Conservation (phyloP, 1,140 invertebrate species). For the Arctopsyche grandis region DNA sequence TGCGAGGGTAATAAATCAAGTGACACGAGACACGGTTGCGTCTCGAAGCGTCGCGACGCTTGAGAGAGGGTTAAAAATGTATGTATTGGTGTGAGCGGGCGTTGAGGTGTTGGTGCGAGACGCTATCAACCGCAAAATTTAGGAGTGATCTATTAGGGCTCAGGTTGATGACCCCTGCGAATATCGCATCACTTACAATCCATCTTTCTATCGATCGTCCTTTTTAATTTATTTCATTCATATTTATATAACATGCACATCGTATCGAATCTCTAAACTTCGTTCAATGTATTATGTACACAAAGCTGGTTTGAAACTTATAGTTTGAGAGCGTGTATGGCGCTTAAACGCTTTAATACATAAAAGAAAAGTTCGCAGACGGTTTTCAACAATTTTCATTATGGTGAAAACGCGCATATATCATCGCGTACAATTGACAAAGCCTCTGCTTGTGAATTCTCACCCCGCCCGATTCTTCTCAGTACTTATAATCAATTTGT, state of each 20-base stretch:
- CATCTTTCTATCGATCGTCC: neutral
- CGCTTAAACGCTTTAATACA: neutral
- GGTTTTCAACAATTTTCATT: neutral
- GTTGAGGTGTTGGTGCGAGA: slow-evolving; percentile 18
- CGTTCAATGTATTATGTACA: neutral
- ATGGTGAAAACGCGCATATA: neutral
- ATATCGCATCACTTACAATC: neutral
- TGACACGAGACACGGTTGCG: slow-evolving; percentile 41
- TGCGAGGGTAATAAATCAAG: slow-evolving; percentile 47
- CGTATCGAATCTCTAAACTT: neutral
- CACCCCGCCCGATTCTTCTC: too few relatives aligned
- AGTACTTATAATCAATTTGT: too few relatives aligned
- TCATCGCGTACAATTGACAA: neutral
- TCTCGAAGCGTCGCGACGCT: slow-evolving; percentile 36
- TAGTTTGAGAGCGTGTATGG: neutral
- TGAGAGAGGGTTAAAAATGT: slow-evolving; percentile 43
- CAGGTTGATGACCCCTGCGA: neutral
- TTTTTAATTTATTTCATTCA: neutral
- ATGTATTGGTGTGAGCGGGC: neutral
- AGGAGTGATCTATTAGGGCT: slow-evolving; percentile 22
- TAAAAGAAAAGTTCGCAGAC: neutral
- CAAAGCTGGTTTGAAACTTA: neutral
- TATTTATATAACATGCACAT: neutral
- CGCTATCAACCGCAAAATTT: slow-evolving; percentile 38
- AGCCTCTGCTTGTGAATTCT: neutral